Conservation (phyloP, 2,797 vertebrate genomes). For the Remorina albescens region DNA sequence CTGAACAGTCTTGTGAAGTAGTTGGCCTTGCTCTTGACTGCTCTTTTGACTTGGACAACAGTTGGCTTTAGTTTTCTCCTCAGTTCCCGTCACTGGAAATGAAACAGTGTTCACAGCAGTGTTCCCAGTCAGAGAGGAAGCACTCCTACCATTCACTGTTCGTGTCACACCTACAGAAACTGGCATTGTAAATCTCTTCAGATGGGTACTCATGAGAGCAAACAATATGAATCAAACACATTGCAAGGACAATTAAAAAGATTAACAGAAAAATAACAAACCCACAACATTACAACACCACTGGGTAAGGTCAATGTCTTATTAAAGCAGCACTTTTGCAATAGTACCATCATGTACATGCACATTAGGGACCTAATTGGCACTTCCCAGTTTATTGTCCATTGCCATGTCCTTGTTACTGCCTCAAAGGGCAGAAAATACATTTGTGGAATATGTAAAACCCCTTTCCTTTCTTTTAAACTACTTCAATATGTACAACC, state of each 20-base stretch:
- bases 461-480: slow-evolving; percentile 1
- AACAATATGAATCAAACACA: slow-evolving; percentile 13
- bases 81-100: slow-evolving; percentile 73
- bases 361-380: not conserved
- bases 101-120: slow-evolving; percentile 80
- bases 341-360: not conserved
- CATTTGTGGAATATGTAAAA: not conserved
- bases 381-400: slow-evolving; percentile 3
- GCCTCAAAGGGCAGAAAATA: not conserved
- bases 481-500: not conserved
- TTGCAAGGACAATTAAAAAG: not conserved
- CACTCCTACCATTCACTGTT: slow-evolving; percentile 87
- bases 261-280: not conserved
- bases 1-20: slow-evolving; percentile 81
- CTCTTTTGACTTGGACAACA: slow-evolving; percentile 79
- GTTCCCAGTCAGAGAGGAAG: slow-evolving; percentile 81
- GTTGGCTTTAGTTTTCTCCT: slow-evolving; percentile 80
- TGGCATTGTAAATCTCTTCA: slow-evolving; percentile 45
- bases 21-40: slow-evolving; percentile 79
- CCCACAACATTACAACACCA: not conserved
- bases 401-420: not conserved
- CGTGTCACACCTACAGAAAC: slow-evolving; percentile 87
- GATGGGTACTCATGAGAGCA: slow-evolving; percentile 19
- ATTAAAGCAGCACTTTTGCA: not conserved
- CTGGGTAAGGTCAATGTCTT: not conserved